These are phyloP conservation scores for Siphonodentalium dalli DNA, from an alignment of 2,888 invertebrate genomes.

Conservation along the genomic window DNA sequence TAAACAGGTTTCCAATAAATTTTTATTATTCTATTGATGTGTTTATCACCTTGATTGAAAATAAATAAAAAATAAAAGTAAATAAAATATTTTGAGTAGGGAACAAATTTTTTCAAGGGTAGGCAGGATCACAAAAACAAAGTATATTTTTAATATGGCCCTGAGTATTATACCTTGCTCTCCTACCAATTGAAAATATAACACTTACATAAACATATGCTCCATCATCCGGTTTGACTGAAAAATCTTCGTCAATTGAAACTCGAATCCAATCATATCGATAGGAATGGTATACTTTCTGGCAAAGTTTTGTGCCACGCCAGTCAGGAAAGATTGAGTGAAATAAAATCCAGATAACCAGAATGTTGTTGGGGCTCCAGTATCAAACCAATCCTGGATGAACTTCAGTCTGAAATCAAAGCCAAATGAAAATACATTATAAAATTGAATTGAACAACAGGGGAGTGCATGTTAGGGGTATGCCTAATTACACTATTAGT, in stretches of 20 bases:
- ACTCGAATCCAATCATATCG: constrained; percentile 61
- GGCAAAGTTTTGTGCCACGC: constrained; percentile 63
- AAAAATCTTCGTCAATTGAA: constrained; percentile 54
- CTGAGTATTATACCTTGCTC: too few relatives aligned
- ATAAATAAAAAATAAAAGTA: background rate
- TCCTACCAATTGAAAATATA: too few relatives aligned
- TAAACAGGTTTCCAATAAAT: too few relatives aligned
- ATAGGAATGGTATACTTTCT: constrained; percentile 61
- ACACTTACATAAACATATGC: constrained; percentile 64
- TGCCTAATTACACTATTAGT: too few relatives aligned
- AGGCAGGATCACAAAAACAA: too few relatives aligned
- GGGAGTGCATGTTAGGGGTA: too few relatives aligned
- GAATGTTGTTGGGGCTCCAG: constrained; percentile 62
- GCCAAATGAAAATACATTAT: too few relatives aligned
- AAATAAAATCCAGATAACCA: constrained; percentile 67
- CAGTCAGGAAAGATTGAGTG: constrained; percentile 65
- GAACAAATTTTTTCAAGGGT: background rate
- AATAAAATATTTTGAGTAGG: too few relatives aligned
- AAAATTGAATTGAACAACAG: too few relatives aligned
- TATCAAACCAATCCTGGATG: constrained; percentile 58
- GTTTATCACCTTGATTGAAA: too few relatives aligned
- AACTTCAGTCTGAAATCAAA: constrained; percentile 61
- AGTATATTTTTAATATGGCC: too few relatives aligned
- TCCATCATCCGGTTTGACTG: constrained; percentile 64
- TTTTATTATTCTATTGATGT: too few relatives aligned